Evolutionary conservation across 2,113 vertebrate species (phyloP), one percentile per base, ranked within the genome.

Genomic region (Penelope pileata): DNA sequence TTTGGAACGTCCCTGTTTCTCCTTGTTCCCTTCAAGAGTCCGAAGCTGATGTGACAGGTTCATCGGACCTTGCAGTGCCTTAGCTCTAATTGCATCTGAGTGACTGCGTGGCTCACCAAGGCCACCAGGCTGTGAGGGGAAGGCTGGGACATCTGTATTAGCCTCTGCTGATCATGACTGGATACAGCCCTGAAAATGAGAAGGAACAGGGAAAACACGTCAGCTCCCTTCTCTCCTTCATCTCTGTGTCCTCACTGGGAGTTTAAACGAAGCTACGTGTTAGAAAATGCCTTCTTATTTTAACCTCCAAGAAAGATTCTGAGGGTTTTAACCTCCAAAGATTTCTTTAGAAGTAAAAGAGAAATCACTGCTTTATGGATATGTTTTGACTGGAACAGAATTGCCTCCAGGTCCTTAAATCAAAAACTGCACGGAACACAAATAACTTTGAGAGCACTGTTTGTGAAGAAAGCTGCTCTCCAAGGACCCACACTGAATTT

Each of bases 61-160:
- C 0, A 24, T 5, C 18, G 17, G 13, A 40, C 13, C 51, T 63
- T 62, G 56, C 26, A 67, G 81, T 5, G 0, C 38, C 32, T n/a
- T 5, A 1, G 23, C 38, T 32, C 64, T 64, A 66, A 0, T 9
- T 48, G 23, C 45, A 32, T 11, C 45, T 48, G 53, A 47, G 45
- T 1, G 3, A 47, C 22, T 42, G 70, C 58, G 10, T 14, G 50
- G 16, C n/a, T 83, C 2, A 0, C 1, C 1, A 34, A 10, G 42
- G 53, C 17, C 43, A 67, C n/a, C 40, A 72, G 34, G 6, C 24
- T 27, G 59, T 47, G 36, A 75, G 56, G 32, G 4, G 1, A 4
- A 63, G 3, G 3, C 7, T 56, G 29, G 17, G 47, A 36, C 21
- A 54, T 59, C 32, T 23, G 9, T n/a, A 27, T 36, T 48, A 30